phyloP scores from a whole-genome alignment of 64 coral and sea anemone species.

The Dendrophyllia cribrosa region DNA sequence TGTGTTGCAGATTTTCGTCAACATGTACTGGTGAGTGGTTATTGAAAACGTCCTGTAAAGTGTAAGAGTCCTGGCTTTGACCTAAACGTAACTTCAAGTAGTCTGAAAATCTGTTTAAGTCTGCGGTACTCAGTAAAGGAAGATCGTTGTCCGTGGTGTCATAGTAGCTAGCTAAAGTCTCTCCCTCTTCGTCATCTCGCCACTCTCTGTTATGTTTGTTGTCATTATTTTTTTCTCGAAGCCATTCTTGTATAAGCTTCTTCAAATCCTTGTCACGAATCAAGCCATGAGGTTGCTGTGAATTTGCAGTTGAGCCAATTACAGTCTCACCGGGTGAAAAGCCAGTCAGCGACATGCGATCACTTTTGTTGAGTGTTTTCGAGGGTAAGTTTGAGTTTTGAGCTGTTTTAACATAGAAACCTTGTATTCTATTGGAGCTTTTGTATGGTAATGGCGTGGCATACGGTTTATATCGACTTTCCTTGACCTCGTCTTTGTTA shows the following conservation, averaged over 20 bases:
- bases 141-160: neutral
- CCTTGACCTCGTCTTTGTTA: neutral
- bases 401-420: neutral
- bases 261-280: neutral
- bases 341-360: neutral
- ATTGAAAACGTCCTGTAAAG: neutral
- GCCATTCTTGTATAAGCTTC: neutral
- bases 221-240: neutral
- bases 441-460: neutral
- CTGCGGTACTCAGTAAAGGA: neutral
- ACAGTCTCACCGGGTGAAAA: neutral
- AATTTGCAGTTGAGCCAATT: neutral
- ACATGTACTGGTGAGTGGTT: neutral
- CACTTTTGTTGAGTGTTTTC: neutral
- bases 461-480: neutral
- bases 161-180: neutral
- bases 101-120: conserved; percentile 9
- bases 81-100: conserved; percentile 5
- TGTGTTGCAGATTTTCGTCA: neutral
- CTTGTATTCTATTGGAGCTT: neutral
- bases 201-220: conserved; percentile 17
- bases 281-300: neutral
- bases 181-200: neutral
- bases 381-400: neutral
- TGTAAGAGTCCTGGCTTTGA: neutral